Evolutionary conservation across 2,797 vertebrate species (phyloP).

Genomic region (Lacerta agilis): DNA sequence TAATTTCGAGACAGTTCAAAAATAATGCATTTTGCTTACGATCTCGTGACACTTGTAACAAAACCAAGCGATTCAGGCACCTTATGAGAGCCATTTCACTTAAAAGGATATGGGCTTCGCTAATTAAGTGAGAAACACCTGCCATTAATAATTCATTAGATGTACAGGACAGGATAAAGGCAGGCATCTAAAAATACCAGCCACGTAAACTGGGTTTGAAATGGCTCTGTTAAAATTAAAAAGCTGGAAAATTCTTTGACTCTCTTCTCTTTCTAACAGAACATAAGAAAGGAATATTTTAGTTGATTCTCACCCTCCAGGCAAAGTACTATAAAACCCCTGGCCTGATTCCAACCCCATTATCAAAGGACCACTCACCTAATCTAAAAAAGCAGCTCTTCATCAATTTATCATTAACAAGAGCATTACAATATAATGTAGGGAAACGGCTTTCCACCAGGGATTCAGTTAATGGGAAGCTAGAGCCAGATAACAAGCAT

Average conservation of each 20-base stretch:
- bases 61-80: conserved; percentile 62
- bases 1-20: conserved; percentile 59
- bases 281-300: conserved; percentile 76
- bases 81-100: conserved; percentile 60
- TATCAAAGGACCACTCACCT: conserved; percentile 89
- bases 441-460: conserved; percentile 83
- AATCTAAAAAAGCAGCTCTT: conserved; percentile 90
- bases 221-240: conserved; percentile 71
- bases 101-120: conserved; percentile 62
- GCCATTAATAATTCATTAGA: conserved; percentile 73
- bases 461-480: conserved; percentile 84
- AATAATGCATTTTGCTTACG: conserved; percentile 65
- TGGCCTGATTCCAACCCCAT: conserved; percentile 89
- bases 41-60: conserved; percentile 65
- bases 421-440: conserved; percentile 86
- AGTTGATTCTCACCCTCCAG: conserved; percentile 86
- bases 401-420: conserved; percentile 97
- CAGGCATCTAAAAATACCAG: conserved; percentile 60
- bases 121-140: conserved; percentile 73
- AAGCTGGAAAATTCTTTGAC: conserved; percentile 71
- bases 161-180: conserved; percentile 58
- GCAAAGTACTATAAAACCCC: conserved; percentile 81
- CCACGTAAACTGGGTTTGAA: conserved; percentile 56
- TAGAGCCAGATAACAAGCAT: conserved; percentile 77
- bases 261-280: conserved; percentile 68